Evolutionary conservation across 2,113 vertebrate genomes (phyloP).

Genomic region (Myotis yumanensis): DNA sequence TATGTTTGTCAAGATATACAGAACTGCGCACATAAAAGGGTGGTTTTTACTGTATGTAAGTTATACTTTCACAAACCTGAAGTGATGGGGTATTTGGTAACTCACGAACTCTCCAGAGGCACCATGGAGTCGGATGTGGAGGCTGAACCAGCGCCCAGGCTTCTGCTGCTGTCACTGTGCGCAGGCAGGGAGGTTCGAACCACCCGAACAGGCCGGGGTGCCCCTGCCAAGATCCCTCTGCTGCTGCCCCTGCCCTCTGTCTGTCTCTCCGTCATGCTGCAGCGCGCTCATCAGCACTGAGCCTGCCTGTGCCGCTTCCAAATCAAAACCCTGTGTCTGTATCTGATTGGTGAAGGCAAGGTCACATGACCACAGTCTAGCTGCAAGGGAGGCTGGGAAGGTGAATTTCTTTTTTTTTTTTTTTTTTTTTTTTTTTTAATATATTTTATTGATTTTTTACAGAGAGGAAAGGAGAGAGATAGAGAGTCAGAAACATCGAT

Average conservation of each 20-base stretch:
- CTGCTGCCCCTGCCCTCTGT: not conserved
- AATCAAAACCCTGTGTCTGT: not conserved
- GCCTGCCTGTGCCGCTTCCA: not conserved
- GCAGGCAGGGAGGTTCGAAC: not conserved
- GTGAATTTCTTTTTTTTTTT: not conserved
- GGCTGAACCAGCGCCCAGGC: too few relatives aligned
- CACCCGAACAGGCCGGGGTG: accelerated
- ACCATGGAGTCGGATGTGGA: not conserved
- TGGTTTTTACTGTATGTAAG: not conserved
- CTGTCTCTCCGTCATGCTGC: not conserved
- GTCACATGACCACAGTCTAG: not conserved
- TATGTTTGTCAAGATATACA: not conserved
- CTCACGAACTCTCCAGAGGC: not conserved
- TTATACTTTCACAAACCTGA: not conserved
- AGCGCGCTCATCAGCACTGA: not conserved
- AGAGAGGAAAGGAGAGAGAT: too few relatives aligned
- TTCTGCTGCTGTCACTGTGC: not conserved
- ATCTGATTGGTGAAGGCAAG: not conserved
- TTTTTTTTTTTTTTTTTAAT: not conserved
- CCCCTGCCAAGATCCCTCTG: not conserved
- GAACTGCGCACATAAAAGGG: not conserved
- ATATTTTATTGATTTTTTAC: too few relatives aligned
- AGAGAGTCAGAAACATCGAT: too few relatives aligned
- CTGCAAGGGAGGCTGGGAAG: not conserved
- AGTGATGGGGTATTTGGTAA: not conserved